These are phyloP conservation scores for Hedya salicella DNA, from an alignment of 2,888 invertebrate genomes.

Conservation along the genomic window DNA sequence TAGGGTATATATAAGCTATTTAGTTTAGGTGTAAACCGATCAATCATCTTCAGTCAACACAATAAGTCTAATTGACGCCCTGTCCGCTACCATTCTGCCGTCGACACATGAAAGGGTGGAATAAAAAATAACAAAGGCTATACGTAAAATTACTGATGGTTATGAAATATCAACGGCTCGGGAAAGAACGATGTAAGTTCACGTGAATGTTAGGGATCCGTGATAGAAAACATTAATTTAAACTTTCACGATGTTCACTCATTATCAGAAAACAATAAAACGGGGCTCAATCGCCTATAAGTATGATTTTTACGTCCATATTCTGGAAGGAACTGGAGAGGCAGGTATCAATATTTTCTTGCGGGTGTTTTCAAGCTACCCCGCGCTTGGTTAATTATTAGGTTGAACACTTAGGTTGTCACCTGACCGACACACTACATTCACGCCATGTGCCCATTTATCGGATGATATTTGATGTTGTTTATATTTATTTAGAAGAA, in stretches of 20 bases:
- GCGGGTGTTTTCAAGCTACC: too few relatives aligned
- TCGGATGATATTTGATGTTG: too few relatives aligned
- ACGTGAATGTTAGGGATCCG: constrained; percentile 29
- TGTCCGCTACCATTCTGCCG: constrained; percentile 67
- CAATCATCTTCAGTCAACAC: constrained; percentile 48
- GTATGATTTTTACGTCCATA: too few relatives aligned
- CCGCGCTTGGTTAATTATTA: too few relatives aligned
- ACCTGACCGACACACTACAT: too few relatives aligned
- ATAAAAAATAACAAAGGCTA: constrained; percentile 69
- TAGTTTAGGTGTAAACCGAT: constrained; percentile 31
- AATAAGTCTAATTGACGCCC: constrained; percentile 69
- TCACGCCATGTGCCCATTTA: too few relatives aligned
- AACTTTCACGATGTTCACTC: too few relatives aligned
- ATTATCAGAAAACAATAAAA: too few relatives aligned
- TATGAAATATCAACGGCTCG: constrained; percentile 59
- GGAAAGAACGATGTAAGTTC: constrained; percentile 28
- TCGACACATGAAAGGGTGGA: constrained; percentile 67
- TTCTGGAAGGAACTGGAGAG: too few relatives aligned
- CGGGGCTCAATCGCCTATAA: background rate
- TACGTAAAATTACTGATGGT: constrained; percentile 70
- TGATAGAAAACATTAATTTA: background rate
- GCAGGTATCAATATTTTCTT: too few relatives aligned
- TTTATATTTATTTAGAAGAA: too few relatives aligned
- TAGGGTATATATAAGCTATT: background rate
- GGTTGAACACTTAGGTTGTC: too few relatives aligned